Evolutionary conservation across 92 coral and sea anemone genomes (phyloP), one percentile per base, ranked within the genome.

Genomic region (Chrysogorgia sp.): DNA sequence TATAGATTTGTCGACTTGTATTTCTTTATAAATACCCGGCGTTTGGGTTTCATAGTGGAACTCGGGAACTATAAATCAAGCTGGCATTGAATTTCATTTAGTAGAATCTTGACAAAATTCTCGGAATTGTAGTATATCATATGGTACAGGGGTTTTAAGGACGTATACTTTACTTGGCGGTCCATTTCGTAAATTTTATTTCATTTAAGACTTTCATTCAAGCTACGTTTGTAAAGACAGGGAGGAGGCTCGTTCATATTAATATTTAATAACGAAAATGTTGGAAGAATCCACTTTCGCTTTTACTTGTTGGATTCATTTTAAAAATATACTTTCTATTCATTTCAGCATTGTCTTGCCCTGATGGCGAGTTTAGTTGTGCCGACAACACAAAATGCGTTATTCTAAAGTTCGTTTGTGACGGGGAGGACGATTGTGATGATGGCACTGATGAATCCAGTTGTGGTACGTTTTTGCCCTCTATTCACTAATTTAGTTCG

Each of bases 391-490:
- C 87, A 7, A 43, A 59, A 2, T 86, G 89, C 63, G 45, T 93
- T 5, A 57, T 58, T 24, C 70, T 52, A 29, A 66, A 57, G 55
- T 88, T 87, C 87, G 75, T 80, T 29, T 93, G 97, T 71, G 97
- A 93, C 48, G 85, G 81, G 0, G 81, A 80, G 9, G 77, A 86
- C 40, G 97, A 93, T 23, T 93, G 97, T 66, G 86, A 71, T 17
- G 97, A 93, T 82, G 66, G 65, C 10, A 90, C 93, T 63, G 97
- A 93, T 60, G 97, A 93, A 65, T 77, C 79, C 7, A 49, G n/a
- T 29, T 69, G 76, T 69, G 76, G 76, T 69, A 69, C 22, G 76
- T 69, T 40, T 5, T 21, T 20, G 9, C 13, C 15, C 52, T 4
- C 24, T 32, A 64, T 31, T 61, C 34, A 23, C 34, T 1, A 61